Evolutionary conservation across 2,888 invertebrate species (phyloP).

Genomic region (Rutpela maculata): DNA sequence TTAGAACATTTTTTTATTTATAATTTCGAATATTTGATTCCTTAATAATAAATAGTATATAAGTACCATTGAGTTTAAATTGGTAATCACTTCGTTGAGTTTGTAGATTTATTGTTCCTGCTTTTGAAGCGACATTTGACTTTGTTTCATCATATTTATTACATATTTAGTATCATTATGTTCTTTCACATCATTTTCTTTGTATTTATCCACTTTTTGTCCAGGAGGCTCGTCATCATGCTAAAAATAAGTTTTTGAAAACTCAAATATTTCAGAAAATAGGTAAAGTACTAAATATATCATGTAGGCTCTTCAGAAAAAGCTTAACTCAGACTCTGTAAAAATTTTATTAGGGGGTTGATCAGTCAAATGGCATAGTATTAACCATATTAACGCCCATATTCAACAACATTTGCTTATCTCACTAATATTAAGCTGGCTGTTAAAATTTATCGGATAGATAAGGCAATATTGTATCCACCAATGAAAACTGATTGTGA

Average conservation of each 20-base stretch:
- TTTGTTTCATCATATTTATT: conserved; percentile 68
- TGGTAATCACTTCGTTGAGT: neutral
- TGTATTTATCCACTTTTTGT: conserved; percentile 58
- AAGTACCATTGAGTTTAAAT: neutral
- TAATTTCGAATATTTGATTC: conserved; percentile 3
- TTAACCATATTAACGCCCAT: too few relatives aligned
- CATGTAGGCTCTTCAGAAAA: too few relatives aligned
- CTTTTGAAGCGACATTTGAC: conserved; percentile 61
- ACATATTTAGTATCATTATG: conserved; percentile 70
- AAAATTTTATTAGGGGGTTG: too few relatives aligned
- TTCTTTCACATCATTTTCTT: conserved; percentile 65
- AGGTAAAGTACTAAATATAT: too few relatives aligned
- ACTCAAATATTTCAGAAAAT: too few relatives aligned
- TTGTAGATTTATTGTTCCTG: neutral
- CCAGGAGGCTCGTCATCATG: conserved; percentile 44
- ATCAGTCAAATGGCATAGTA: too few relatives aligned
- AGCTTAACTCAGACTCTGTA: too few relatives aligned
- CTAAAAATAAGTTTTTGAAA: conserved; percentile 29
- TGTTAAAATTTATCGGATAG: too few relatives aligned
- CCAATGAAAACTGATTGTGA: too few relatives aligned
- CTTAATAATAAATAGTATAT: neutral
- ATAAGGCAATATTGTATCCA: too few relatives aligned
- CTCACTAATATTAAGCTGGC: too few relatives aligned
- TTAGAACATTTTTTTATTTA: conserved; percentile 12
- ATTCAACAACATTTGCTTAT: too few relatives aligned